phyloP scores from a whole-genome alignment of 35 echinoderm and acorn worm genomes.

The Strongylocentrotus purpuratus region DNA sequence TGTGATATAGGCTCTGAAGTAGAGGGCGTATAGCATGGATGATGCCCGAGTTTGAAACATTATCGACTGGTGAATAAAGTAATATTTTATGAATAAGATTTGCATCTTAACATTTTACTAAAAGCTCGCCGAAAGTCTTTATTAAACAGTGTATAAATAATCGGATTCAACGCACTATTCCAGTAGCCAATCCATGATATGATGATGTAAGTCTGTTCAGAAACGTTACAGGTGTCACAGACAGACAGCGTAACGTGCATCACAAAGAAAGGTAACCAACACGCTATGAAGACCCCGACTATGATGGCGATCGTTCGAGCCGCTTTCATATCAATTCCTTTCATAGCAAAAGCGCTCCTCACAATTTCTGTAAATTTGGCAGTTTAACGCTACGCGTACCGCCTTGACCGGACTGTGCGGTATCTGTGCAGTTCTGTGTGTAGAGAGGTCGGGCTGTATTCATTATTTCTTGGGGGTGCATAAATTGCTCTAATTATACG shows the following conservation, averaged over 20 bases:
- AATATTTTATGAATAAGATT: not conserved
- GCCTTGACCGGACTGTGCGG: too few species aligned
- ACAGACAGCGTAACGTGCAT: conserved; percentile 43
- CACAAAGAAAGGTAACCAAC: conserved; percentile 74
- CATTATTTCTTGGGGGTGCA: too few species aligned
- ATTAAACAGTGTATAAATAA: conserved; percentile 75
- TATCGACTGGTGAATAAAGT: not conserved
- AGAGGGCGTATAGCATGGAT: too few species aligned
- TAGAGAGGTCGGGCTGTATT: too few species aligned
- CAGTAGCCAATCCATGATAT: conserved; percentile 65
- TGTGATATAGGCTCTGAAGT: too few species aligned
- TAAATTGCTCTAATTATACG: too few species aligned
- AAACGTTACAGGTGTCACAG: conserved; percentile 34
- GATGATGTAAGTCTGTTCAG: not conserved
- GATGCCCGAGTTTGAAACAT: too few species aligned
- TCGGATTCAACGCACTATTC: conserved; percentile 65
- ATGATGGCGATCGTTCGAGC: conserved; percentile 61
- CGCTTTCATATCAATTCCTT: too few species aligned
- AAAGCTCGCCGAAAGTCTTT: conserved; percentile 71
- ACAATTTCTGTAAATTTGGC: too few species aligned
- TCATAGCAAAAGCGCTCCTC: too few species aligned
- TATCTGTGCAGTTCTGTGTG: too few species aligned
- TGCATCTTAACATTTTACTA: conserved; percentile 38
- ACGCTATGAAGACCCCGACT: conserved; percentile 73
- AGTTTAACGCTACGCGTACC: too few species aligned